A percentile compares a stretch with the other conserved stretches of the same genome.
phyloP scores from a whole-genome alignment of 1,140 invertebrate species.

The Formica exsecta region DNA sequence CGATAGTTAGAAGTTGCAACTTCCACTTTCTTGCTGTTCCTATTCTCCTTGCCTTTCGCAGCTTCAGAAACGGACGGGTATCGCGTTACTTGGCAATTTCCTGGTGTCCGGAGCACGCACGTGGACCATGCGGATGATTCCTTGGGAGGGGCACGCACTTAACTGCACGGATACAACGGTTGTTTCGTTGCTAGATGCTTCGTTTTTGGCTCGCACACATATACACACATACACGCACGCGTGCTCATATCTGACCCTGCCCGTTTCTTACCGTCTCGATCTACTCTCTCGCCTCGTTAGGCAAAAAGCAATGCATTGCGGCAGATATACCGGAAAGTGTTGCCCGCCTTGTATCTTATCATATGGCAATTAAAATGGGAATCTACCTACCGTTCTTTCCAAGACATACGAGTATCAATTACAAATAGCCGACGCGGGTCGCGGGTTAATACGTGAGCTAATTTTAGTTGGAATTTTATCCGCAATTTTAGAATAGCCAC shows the following conservation, averaged over 20 bases:
- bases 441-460: constrained; percentile 59
- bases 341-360: constrained; percentile 48
- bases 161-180: constrained; percentile 62
- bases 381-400: constrained; percentile 6
- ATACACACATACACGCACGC: background rate
- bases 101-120: constrained; percentile 74
- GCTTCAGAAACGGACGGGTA: constrained; percentile 64
- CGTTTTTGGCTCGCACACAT: constrained; percentile 35
- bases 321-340: constrained; percentile 55
- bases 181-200: constrained; percentile 59
- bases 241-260: background rate
- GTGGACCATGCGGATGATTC: constrained; percentile 68
- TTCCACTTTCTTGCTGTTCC: constrained; percentile 44
- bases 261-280: background rate
- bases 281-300: constrained; percentile 57
- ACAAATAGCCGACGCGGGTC: constrained; percentile 40
- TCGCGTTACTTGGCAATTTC: constrained; percentile 67
- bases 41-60: constrained; percentile 41
- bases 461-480: constrained; percentile 44
- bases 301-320: constrained; percentile 44
- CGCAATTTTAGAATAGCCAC: constrained; percentile 41
- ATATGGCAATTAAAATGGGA: constrained; percentile 58
- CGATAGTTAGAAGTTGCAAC: constrained; percentile 47
- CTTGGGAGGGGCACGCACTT: constrained; percentile 60
- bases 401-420: constrained; percentile 55